Percentiles rank a stretch among this genome's conserved stretches.
These are phyloP conservation scores for Anabacerthia variegaticeps DNA, from an alignment of 2,797 vertebrate species.

Conservation along the genomic window DNA sequence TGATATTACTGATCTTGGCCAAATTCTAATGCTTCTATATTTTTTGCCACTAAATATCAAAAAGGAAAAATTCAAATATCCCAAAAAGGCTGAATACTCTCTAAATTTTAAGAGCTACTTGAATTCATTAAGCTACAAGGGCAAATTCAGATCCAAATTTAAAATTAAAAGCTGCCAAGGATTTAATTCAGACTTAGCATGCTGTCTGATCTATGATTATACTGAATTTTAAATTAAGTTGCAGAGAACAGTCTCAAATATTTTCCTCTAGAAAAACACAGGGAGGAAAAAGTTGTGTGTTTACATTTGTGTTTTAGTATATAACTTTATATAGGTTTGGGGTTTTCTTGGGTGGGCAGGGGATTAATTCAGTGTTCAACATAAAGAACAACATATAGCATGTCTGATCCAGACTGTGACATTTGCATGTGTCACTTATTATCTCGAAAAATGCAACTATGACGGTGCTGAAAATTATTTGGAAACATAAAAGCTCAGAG, in stretches of 20 bases:
- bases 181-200: neutral
- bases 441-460: neutral
- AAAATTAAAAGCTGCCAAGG: constrained; percentile 2
- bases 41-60: neutral
- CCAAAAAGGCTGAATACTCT: neutral
- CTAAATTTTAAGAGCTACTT: neutral
- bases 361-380: neutral
- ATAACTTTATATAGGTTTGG: neutral
- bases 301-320: neutral
- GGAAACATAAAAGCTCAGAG: neutral
- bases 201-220: neutral
- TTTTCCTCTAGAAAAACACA: neutral
- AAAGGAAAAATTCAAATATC: neutral
- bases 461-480: too few relatives aligned
- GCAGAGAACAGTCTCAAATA: neutral
- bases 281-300: neutral
- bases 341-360: accelerated
- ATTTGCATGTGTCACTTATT: neutral
- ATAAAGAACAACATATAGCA: neutral
- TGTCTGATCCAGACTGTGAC: neutral
- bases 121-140: neutral
- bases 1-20: neutral
- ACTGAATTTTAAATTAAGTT: neutral
- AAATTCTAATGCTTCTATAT: neutral
- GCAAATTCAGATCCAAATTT: neutral